Base-by-base conservation (phyloP, 2,888 invertebrate species). In the Girardia tigrina region DNA sequence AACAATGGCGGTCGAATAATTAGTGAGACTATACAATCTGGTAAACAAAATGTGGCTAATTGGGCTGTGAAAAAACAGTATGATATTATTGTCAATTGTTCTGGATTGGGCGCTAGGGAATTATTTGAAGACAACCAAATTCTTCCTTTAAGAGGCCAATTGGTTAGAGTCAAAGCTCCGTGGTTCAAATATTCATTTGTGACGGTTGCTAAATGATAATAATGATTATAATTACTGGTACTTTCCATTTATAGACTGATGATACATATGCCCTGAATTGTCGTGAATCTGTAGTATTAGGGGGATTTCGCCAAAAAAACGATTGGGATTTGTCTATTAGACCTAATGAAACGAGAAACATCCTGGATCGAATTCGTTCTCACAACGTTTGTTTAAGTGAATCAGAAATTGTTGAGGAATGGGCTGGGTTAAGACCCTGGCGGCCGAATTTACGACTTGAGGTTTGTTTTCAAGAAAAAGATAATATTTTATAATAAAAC, bases 351-450 rank as follows among this genome's bases (percentile, higher is more conserved):
- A 56, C 27, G 2, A 26, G 26, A 2, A 28, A 74, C 2, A 74
- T 74, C 12, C 28, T 56, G n/a, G 71, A 73, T 6, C 14, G 70
- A 70, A 28, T 26, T 70, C 23, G 26, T 70, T 20, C 70, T 26
- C 28, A 27, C 71, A 70, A 27, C 71, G 16, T 28, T 70, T 26
- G 26, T 69, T 20, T 74, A 70, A 26, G 42, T 26, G 26, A 74
- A 70, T 70, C 74, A 26, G 26, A 74, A 23, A 74, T 74, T n/a
- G n/a, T 74, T 71, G 74, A 70, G 27, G 74, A 74, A 70, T 74
- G 70, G 56, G 70, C 70, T 70, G 74, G 74, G 2, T 14, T 74
- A 20, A 8, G 74, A 74, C 74, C 74, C 2, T 70, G 42, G 26
- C n/a, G 74, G 71, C 70, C 8, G n/a, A 8, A n/a, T 26, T 23